Percentiles rank a stretch among this genome's conserved stretches.
These are phyloP conservation scores for Hedya salicella DNA, from an alignment of 2,888 invertebrate genomes.

Conservation along the genomic window DNA sequence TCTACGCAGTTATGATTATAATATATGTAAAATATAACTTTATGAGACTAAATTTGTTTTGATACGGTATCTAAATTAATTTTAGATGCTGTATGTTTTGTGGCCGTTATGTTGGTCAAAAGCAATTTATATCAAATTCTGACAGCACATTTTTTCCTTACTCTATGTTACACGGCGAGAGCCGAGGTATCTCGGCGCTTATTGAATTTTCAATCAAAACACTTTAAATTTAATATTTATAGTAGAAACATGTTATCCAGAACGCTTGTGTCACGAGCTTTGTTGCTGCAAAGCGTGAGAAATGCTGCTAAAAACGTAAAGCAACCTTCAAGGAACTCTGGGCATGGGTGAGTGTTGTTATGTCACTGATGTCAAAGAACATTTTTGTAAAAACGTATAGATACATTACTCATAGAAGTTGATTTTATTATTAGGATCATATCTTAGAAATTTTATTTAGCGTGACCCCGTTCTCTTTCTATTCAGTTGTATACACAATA, in stretches of 20 bases:
- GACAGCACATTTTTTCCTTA: not conserved
- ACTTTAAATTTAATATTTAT: conserved; percentile 15
- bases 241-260: conserved; percentile 65
- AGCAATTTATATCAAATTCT: not conserved
- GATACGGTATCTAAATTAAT: too few species aligned
- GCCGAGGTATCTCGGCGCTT: conserved; percentile 29
- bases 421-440: too few species aligned
- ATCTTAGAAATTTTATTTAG: too few species aligned
- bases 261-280: conserved; percentile 63
- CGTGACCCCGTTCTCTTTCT: too few species aligned
- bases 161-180: conserved; percentile 6
- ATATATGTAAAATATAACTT: too few species aligned
- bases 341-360: conserved; percentile 70
- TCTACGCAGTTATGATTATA: too few species aligned
- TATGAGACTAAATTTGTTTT: too few species aligned
- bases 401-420: conserved; percentile 1
- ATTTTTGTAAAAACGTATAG: conserved; percentile 12
- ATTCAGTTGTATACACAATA: too few species aligned
- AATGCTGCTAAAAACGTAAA: conserved; percentile 66
- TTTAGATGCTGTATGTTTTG: too few species aligned
- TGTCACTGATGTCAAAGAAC: conserved; percentile 69
- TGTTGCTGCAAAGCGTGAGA: conserved; percentile 63
- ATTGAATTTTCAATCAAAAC: not conserved
- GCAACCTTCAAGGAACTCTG: conserved; percentile 68
- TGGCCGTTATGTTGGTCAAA: conserved; percentile 9